Conservation (phyloP, 2,113 vertebrate species). For the Mesocricetus auratus region DNA sequence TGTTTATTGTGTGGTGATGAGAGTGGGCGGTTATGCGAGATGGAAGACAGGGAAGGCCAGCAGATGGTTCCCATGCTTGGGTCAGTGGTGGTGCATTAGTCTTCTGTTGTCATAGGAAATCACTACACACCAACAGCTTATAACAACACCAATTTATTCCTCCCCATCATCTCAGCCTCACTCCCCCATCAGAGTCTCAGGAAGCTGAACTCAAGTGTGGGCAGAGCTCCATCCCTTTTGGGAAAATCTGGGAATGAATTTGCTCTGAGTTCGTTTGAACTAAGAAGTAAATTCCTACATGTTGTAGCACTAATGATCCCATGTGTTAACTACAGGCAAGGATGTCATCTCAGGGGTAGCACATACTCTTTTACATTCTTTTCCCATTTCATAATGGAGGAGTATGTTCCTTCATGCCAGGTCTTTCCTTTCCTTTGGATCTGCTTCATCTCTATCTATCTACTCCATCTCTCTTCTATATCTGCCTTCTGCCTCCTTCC, state of each 20-base stretch:
- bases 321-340: neutral
- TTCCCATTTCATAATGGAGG: rapidly evolving
- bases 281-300: neutral
- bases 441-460: neutral
- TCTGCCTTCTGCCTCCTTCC: neutral
- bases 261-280: neutral
- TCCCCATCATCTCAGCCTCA: neutral
- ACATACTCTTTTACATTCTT: neutral
- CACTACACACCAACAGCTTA: neutral
- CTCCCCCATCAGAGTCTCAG: neutral
- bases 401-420: neutral
- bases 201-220: neutral
- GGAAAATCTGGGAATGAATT: neutral
- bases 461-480: neutral
- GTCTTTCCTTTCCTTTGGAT: neutral
- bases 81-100: neutral
- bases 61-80: neutral
- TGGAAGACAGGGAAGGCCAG: neutral
- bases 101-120: constrained; percentile 24
- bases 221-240: neutral
- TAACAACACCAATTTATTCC: neutral
- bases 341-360: neutral
- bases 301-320: neutral
- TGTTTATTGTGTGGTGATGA: neutral
- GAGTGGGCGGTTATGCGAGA: neutral